A percentile compares a stretch with the other conserved stretches of the same genome.
Conservation (phyloP, 2,797 vertebrate species). For the Rhinichthys osculus region DNA sequence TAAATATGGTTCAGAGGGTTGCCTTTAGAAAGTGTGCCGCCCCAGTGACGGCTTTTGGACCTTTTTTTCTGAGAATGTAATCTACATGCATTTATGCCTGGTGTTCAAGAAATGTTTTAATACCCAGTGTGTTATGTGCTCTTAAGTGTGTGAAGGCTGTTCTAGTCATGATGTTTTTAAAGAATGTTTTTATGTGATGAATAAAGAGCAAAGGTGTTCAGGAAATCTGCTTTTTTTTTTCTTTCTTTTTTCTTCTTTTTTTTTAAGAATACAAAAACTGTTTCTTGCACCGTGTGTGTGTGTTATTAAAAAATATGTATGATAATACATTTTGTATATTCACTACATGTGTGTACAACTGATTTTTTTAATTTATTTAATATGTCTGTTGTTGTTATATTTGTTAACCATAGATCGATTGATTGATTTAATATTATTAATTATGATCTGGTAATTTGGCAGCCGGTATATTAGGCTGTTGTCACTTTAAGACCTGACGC, state of each 20-base stretch:
- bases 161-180: constrained; percentile 9
- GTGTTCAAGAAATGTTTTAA: neutral
- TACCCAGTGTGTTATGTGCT: neutral
- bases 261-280: neutral
- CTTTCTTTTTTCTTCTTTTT: neutral
- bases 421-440: too few species aligned
- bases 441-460: too few species aligned
- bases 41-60: neutral
- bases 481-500: too few species aligned
- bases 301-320: neutral
- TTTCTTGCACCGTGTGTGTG: neutral
- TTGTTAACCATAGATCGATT: too few species aligned
- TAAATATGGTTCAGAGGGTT: neutral
- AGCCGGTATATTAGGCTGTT: too few species aligned
- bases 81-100: neutral
- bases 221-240: neutral
- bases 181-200: neutral
- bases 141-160: neutral
- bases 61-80: neutral
- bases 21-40: neutral
- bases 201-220: neutral
- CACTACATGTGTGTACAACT: too few species aligned
- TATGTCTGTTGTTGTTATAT: too few species aligned
- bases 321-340: too few species aligned
- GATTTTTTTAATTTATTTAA: too few species aligned